A percentile compares a stretch with the other conserved stretches of the same genome.
Evolutionary conservation across 2,888 invertebrate species (phyloP).

Genomic region (Miltochrista miniata): DNA sequence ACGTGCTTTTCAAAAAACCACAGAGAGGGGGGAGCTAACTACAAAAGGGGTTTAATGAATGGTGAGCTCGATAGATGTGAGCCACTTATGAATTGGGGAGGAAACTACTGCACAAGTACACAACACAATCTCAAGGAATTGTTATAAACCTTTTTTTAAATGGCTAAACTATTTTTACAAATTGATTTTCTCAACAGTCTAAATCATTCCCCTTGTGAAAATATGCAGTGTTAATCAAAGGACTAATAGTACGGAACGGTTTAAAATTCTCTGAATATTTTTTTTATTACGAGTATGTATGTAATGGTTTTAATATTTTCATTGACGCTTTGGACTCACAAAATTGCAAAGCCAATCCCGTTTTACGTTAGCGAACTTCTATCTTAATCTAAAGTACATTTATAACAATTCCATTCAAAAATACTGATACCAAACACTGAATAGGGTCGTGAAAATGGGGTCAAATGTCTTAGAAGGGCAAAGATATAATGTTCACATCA

Average conservation of each 20-base stretch:
- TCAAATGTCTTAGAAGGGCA: constrained; percentile 19
- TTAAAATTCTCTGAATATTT: background rate
- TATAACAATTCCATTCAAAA: constrained; percentile 33
- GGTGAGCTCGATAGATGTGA: constrained; percentile 39
- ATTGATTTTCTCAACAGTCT: no score
- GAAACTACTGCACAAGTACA: constrained; percentile 35
- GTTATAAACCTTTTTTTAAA: constrained; percentile 27
- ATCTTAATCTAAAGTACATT: constrained; percentile 2
- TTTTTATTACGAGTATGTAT: no score
- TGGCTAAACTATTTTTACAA: background rate
- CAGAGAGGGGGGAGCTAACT: constrained; percentile 32
- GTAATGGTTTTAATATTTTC: no score
- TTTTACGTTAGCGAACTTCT: no score
- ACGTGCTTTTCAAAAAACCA: constrained; percentile 36
- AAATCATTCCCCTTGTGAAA: no score
- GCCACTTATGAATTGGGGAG: constrained; percentile 37
- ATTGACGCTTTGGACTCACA: no score
- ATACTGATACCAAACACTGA: constrained; percentile 31
- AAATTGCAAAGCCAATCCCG: no score
- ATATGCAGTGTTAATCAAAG: no score
- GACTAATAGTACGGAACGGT: no score
- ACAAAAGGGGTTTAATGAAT: constrained; percentile 22
- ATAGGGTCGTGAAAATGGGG: constrained; percentile 27
- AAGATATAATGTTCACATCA: constrained; percentile 36
- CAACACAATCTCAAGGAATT: constrained; percentile 32